These are phyloP conservation scores for Trachelus stipa DNA, from an alignment of 2,888 invertebrate genomes.

Conservation along the genomic window DNA sequence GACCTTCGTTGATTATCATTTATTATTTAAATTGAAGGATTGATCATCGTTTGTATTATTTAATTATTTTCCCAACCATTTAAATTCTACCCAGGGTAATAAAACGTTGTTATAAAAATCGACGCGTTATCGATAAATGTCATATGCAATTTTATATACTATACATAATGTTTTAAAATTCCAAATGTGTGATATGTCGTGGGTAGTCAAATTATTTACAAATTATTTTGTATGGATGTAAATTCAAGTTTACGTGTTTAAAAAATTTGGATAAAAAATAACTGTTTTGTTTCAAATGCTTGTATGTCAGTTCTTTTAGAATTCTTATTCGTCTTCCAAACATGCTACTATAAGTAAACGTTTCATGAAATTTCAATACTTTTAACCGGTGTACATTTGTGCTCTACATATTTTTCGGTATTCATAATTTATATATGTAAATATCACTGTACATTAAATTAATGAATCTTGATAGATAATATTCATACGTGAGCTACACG, in stretches of 20 bases:
- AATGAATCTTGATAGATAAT: background rate
- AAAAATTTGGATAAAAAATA: background rate
- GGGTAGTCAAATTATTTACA: background rate
- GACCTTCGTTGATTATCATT: background rate
- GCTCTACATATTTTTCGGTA: background rate
- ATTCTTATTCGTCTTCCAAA: background rate
- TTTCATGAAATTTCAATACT: background rate
- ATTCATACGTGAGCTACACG: background rate
- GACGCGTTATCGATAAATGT: too few species aligned
- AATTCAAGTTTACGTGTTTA: background rate
- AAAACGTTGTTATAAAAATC: background rate
- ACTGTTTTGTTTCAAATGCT: background rate
- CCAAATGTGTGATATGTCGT: background rate
- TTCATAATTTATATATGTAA: background rate
- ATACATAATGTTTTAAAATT: background rate
- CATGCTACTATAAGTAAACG: background rate
- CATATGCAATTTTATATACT: too few species aligned
- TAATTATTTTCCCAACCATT: background rate
- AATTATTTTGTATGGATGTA: background rate
- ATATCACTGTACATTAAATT: background rate
- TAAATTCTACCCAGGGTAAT: background rate
- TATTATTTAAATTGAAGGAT: background rate
- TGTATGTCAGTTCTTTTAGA: background rate
- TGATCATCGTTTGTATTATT: background rate
- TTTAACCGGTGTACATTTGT: background rate